Base-by-base conservation (phyloP, 2,113 vertebrate genomes). In the Nettapus auritus region DNA sequence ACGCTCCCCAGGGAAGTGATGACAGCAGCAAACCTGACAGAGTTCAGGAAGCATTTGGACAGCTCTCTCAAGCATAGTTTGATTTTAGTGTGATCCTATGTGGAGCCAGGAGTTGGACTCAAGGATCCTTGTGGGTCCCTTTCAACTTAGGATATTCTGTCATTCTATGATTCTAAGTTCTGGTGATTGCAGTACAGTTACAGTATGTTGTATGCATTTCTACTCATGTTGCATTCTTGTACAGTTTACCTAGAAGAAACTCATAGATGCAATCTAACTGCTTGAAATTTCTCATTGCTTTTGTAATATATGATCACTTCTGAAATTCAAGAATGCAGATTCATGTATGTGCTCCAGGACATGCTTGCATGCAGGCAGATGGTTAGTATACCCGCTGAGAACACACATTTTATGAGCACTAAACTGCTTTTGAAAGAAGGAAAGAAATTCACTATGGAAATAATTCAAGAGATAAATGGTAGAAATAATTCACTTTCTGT, bases 401-500 rank as follows among this genome's bases (percentile, higher is more conserved):
- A 66, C 42, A 18, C 94, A 34, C 34, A 90, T 70, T 96, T 97
- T 95, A 75, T 63, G 26, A 92, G 40, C 31, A 28, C 63, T 55
- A 73, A 96, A 57, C 52, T 71, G 50, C n/a, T 74, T 86, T 83
- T 92, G 48, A 40, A 83, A 93, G 79, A 60, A 88, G 59, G 62
- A 55, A 69, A 81, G 21, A 79, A 88, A 81, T 82, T 89, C 84
- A 83, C 78, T 6, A 3, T 67, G 56, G 88, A 91, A 93, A 84
- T 83, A 81, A 82, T 76, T 94, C 44, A 86, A 88, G 78, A 76
- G 29, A 56, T 26, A 94, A 96, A 86, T 91, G 9, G 33, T 90
- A 36, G 73, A 62, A 88, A 94, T 91, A 79, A 93, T 90, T 94
- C 69, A 28, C 25, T 82, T 94, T 82, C 44, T 89, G 90, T 96